phyloP scores from a whole-genome alignment of 2,797 vertebrate species.

The Mormyrus hasselquistii region DNA sequence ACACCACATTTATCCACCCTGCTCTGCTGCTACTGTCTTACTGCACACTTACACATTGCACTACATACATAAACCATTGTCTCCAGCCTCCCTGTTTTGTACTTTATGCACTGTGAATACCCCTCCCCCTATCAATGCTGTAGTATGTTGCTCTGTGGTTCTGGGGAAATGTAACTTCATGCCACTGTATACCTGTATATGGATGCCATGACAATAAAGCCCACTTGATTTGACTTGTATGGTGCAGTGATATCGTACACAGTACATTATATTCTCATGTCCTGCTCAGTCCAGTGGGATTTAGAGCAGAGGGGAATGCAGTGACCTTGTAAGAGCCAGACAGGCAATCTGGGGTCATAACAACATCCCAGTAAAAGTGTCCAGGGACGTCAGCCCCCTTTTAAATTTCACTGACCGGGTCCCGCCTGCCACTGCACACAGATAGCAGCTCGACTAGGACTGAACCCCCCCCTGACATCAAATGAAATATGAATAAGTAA shows the following conservation, averaged over 20 bases:
- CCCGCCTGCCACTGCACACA: background rate
- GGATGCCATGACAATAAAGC: background rate
- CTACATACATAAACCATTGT: background rate
- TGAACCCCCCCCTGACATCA: background rate
- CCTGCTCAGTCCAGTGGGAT: background rate
- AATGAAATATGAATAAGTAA: background rate
- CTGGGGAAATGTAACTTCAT: background rate
- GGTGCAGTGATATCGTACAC: background rate
- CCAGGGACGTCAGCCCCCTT: background rate
- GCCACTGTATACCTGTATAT: background rate
- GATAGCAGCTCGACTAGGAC: background rate
- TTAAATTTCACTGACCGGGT: background rate
- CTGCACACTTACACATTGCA: background rate
- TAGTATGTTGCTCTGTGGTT: background rate
- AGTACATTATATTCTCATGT: background rate
- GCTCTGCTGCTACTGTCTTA: background rate
- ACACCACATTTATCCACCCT: background rate
- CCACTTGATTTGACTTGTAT: slow-evolving; percentile 15
- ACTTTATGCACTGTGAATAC: background rate
- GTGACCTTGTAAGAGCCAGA: slow-evolving; percentile 1
- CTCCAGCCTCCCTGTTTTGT: background rate
- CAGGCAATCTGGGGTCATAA: slow-evolving; percentile 12
- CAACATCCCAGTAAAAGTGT: background rate
- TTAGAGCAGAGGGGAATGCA: background rate
- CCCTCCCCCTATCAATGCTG: background rate